A percentile compares a stretch with the other conserved stretches of the same genome.
Evolutionary conservation across 2,113 vertebrate genomes (phyloP).

Genomic region (Petromus typicus): DNA sequence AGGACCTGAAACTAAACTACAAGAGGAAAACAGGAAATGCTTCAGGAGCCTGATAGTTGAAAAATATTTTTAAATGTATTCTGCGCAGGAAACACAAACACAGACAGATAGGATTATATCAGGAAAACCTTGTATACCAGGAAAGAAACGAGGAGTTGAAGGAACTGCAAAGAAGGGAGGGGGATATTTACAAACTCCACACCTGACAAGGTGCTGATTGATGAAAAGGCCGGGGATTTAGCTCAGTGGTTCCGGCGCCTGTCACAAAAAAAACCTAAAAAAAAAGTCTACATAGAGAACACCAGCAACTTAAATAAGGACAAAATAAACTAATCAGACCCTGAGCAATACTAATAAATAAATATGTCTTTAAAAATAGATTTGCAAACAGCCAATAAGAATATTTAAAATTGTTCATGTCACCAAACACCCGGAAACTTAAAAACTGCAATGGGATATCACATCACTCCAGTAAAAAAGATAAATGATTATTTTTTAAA

Average conservation of each 20-base stretch:
- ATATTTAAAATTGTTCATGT: not conserved
- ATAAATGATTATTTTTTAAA: too few species aligned
- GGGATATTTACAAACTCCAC: not conserved
- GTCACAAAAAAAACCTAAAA: too few species aligned
- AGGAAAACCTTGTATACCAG: not conserved
- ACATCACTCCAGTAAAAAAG: not conserved
- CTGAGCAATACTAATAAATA: not conserved
- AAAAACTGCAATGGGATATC: not conserved
- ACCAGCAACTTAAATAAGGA: not conserved
- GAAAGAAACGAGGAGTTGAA: not conserved
- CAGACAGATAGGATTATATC: not conserved
- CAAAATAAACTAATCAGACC: not conserved
- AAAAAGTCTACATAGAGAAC: not conserved
- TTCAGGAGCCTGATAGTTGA: not conserved
- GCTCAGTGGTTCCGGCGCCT: too few species aligned
- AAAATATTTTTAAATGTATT: not conserved
- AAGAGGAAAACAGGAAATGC: not conserved
- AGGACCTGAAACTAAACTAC: not conserved
- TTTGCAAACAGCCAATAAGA: not conserved
- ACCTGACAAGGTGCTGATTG: too few species aligned
- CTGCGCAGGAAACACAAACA: not conserved
- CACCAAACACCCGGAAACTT: not conserved
- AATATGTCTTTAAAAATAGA: not conserved
- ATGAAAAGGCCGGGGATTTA: too few species aligned
- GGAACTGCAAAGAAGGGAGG: not conserved